These are phyloP conservation scores for Stegana nigrithorax DNA, from an alignment of 2,888 invertebrate genomes.

Conservation along the genomic window DNA sequence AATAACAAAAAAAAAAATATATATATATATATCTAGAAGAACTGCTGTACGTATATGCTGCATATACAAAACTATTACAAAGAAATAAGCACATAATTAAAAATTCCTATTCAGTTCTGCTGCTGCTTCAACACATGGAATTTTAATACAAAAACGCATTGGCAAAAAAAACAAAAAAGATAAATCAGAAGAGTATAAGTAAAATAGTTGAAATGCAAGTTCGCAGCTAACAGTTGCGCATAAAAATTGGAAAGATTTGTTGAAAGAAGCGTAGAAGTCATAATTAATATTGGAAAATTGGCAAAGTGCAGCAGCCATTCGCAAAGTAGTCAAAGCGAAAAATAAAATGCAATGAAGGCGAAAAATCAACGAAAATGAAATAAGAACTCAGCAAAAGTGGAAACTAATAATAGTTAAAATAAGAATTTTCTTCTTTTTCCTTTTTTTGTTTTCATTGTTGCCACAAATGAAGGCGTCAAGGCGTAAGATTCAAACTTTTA, in stretches of 20 bases:
- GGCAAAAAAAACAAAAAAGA: not conserved
- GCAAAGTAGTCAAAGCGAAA: not conserved
- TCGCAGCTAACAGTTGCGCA: no score
- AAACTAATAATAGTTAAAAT: conserved; percentile 40
- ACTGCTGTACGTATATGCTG: no score
- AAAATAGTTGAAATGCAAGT: no score
- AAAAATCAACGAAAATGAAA: not conserved
- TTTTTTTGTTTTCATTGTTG: conserved; percentile 37
- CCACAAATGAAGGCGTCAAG: conserved; percentile 38
- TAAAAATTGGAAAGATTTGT: no score
- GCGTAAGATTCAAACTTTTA: conserved; percentile 54
- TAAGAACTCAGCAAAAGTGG: conserved; percentile 14
- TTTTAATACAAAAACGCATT: not conserved
- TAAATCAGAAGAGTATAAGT: not conserved
- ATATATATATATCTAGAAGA: no score
- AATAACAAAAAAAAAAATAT: conserved; percentile 15
- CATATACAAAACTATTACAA: no score
- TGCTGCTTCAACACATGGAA: not conserved
- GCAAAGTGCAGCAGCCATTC: conserved; percentile 29
- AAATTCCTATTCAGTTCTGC: not conserved
- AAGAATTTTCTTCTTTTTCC: no score
- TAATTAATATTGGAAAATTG: conserved; percentile 57
- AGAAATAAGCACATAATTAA: not conserved
- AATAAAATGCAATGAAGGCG: not conserved
- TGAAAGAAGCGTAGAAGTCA: conserved; percentile 36